Conservation (phyloP, 2,888 invertebrate genomes). For the Chrysotoxum bicinctum region DNA sequence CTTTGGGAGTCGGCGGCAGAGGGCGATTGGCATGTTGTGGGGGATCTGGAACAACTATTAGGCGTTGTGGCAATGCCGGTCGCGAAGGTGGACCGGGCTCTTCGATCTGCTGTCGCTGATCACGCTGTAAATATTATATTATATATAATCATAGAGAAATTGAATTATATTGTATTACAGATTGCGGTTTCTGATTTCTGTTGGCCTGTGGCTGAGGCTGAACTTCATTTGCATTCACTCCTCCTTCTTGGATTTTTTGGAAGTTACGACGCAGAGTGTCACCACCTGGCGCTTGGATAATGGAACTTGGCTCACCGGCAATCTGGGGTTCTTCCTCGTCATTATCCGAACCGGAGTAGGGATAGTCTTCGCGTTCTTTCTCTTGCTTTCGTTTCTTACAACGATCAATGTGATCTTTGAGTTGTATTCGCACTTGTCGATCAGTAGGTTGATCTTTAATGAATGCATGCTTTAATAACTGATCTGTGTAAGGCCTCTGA, state of each 20-base stretch:
- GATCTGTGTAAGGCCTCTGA: conserved; percentile 98
- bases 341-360: conserved; percentile 97
- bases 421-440: conserved; percentile 97
- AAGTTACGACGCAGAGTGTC: conserved; percentile 98
- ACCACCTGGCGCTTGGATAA: conserved; percentile 92
- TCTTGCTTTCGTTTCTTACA: conserved; percentile 97
- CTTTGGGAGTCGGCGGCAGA: conserved; percentile 91
- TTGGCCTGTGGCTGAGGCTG: conserved; percentile 85
- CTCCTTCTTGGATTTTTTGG: conserved; percentile 96
- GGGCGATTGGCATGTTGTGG: conserved; percentile 87
- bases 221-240: conserved; percentile 85
- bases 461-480: conserved; percentile 97
- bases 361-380: conserved; percentile 90
- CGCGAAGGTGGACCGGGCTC: conserved; percentile 94
- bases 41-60: conserved; percentile 95
- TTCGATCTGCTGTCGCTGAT: conserved; percentile 82
- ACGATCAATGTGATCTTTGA: conserved; percentile 99
- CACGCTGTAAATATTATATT: conserved; percentile 74
- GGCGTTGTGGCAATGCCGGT: conserved; percentile 94
- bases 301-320: conserved; percentile 91
- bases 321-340: conserved; percentile 96
- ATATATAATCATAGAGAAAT: neutral
- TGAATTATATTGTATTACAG: conserved; percentile 78
- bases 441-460: conserved; percentile 99
- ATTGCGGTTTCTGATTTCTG: conserved; percentile 82